A percentile compares a stretch with the other conserved stretches of the same genome.
phyloP scores from a whole-genome alignment of 2,113 vertebrate genomes.

The Lagopus leucura region DNA sequence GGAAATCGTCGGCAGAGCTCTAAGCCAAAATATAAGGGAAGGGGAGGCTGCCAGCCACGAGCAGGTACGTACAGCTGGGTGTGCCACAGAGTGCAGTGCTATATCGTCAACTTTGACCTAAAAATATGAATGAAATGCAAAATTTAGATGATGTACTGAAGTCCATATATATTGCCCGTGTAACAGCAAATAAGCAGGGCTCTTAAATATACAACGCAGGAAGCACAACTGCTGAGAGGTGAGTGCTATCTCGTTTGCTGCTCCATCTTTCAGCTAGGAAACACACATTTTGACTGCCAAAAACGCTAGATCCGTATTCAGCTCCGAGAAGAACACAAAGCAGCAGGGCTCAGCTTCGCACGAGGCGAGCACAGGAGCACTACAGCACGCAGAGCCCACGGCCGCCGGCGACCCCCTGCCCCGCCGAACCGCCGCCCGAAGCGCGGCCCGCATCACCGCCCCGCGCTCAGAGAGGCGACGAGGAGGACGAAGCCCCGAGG shows the following conservation, averaged over 20 bases:
- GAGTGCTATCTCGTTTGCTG: not conserved
- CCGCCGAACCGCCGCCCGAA: no score
- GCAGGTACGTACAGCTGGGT: accelerated
- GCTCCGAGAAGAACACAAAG: not conserved
- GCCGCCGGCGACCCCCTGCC: no score
- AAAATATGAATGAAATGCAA: not conserved
- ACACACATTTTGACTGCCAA: not conserved
- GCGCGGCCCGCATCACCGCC: no score
- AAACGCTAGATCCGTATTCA: not conserved
- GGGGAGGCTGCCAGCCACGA: not conserved
- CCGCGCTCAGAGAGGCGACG: no score
- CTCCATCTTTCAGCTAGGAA: not conserved
- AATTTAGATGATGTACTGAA: not conserved
- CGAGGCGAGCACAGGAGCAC: not conserved
- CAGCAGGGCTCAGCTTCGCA: not conserved
- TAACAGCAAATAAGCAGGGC: not conserved
- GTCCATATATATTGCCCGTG: not conserved
- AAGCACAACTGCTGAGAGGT: not conserved
- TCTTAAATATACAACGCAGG: not conserved
- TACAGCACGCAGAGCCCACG: no score
- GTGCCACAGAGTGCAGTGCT: not conserved
- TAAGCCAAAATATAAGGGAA: not conserved
- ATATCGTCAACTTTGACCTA: not conserved
- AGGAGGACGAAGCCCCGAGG: no score
- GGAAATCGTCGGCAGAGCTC: accelerated